These are phyloP conservation scores for Cremastobaeus sp. DNA, from an alignment of 2,888 invertebrate species.

Conservation along the genomic window DNA sequence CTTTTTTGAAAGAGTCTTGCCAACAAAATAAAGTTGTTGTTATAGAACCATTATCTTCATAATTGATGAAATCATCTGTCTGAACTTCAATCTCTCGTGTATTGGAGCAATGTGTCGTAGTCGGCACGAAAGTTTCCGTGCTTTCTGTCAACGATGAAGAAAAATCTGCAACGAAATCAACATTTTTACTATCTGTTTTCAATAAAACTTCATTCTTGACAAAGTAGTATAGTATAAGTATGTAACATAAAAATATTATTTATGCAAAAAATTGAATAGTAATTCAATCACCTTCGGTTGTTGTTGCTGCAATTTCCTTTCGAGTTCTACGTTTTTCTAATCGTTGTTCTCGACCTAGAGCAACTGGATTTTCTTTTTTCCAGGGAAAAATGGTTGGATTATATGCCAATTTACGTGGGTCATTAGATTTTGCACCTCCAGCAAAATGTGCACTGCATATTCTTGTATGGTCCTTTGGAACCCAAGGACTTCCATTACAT, in stretches of 20 bases:
- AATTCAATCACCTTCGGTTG: too few relatives aligned
- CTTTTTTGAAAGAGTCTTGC: background rate
- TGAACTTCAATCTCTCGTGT: background rate
- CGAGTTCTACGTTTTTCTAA: background rate
- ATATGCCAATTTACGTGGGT: background rate
- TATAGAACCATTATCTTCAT: background rate
- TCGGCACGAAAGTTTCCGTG: too few relatives aligned
- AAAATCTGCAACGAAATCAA: too few relatives aligned
- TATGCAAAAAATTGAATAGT: background rate
- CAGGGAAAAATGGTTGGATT: background rate
- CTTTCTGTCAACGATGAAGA: too few relatives aligned
- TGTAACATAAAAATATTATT: too few relatives aligned
- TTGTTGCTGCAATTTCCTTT: too few relatives aligned
- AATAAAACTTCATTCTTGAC: too few relatives aligned
- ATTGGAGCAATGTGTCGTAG: too few relatives aligned
- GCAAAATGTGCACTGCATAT: slow-evolving; percentile 11
- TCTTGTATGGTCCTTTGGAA: slow-evolving; percentile 8
- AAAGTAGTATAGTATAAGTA: too few relatives aligned
- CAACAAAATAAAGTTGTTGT: slow-evolving; percentile 1
- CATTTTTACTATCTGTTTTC: too few relatives aligned
- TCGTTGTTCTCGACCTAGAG: background rate
- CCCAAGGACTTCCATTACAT: too few relatives aligned
- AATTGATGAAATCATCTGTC: background rate
- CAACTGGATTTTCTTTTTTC: background rate
- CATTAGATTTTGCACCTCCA: background rate